Base-by-base conservation (phyloP, 30 jellyfish, hydroid and myxozoan species). In the Aurelia sp. region DNA sequence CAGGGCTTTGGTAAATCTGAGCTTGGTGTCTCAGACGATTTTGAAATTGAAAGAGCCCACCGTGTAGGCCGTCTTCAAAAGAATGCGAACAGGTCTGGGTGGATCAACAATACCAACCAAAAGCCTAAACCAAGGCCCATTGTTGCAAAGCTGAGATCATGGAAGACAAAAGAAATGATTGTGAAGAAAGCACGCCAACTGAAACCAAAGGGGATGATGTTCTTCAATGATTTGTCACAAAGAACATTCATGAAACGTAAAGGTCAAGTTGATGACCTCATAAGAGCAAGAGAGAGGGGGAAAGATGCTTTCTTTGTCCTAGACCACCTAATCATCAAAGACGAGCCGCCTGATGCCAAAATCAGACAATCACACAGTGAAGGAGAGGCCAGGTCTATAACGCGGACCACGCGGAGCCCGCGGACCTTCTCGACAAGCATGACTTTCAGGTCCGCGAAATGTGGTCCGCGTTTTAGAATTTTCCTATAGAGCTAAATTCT, bases 1-100 rank as follows among this genome's bases (percentile, higher is more conserved):
- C n/a, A 67, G 68, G 59, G 72, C 91, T 81, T 81, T 81, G 79
- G 78, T 77, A 60, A 77, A 63, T 59, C 78, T 77, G 78, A 77
- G 78, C 78, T 77, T 21, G 78, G 78, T 30, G 78, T 77, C 50
- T 77, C 63, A 20, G 88, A 77, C 41, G 78, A 73, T 51, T 73
- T 77, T 75, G 78, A 77, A 12, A 77, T 59, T 57, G 88, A 58
- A 44, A 77, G 88, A 44, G 88, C 61, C 16, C 78, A 77, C 66
- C 78, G 66, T 19, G 78, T 77, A 66, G 63, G 88, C 61, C 76
- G 67, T 59, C 61, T 55, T 77, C 88, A 77, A 77, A 60, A 59
- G 88, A 63, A 77, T 60, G 88, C 58, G 86, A 59, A 52, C 57
- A 62, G 88, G 17, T 62, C 60, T 41, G 62, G 67, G 53, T 77